These are phyloP conservation scores for Hippocampus abdominalis DNA, from an alignment of 2,113 vertebrate genomes.

Conservation along the genomic window DNA sequence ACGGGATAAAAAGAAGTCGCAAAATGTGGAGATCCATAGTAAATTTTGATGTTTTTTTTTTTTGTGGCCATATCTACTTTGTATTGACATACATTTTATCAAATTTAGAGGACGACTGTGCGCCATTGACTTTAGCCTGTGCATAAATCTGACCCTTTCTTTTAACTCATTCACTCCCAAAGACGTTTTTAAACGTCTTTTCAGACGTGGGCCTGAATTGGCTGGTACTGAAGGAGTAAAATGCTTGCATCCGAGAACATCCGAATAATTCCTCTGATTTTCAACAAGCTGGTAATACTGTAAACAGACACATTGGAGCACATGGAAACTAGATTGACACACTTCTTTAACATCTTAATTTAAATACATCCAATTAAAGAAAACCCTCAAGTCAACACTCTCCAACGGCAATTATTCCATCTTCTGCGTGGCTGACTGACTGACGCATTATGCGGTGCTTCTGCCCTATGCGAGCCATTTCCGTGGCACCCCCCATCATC, in stretches of 20 bases:
- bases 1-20: background rate
- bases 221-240: too few species aligned
- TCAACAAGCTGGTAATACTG: constrained; percentile 3
- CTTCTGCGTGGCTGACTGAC: constrained; percentile 55
- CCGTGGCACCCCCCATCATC: constrained; percentile 54
- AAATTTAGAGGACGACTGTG: background rate
- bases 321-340: constrained; percentile 22
- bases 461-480: constrained; percentile 64
- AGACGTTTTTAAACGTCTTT: too few species aligned
- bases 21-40: background rate
- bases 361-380: constrained; percentile 67
- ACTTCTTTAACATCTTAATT: constrained; percentile 64
- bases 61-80: too few species aligned
- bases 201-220: too few species aligned
- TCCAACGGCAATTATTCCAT: constrained; percentile 70
- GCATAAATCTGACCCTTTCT: background rate
- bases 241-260: background rate
- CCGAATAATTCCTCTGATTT: too few species aligned
- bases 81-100: background rate
- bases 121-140: background rate
- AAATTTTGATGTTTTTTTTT: background rate
- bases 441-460: constrained; percentile 57
- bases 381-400: constrained; percentile 56
- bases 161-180: too few species aligned
- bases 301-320: constrained; percentile 32